Evolutionary conservation across 2,888 invertebrate species (phyloP).

Genomic region (Acanthosepion lycidas): DNA sequence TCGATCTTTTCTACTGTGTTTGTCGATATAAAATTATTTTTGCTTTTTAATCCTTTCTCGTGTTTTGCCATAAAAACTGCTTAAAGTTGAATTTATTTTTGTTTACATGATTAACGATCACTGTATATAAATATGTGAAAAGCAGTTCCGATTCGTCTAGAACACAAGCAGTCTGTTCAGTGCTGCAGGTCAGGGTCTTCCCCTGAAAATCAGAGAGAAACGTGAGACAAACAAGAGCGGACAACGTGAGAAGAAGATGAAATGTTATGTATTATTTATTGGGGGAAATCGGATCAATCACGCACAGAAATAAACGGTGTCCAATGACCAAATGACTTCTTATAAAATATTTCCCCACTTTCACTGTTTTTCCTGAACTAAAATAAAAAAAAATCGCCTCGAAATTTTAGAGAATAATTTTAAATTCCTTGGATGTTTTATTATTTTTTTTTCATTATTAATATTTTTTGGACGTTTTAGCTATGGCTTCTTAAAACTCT

Average conservation of each 20-base stretch:
- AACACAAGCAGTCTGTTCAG: background rate
- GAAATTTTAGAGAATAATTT: too few species aligned
- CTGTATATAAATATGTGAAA: background rate
- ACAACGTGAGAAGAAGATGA: conserved; percentile 18
- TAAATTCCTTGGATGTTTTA: too few species aligned
- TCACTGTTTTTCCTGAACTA: too few species aligned
- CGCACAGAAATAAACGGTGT: conserved; percentile 35
- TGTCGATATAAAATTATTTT: background rate
- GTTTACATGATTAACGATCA: background rate
- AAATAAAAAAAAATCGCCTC: too few species aligned
- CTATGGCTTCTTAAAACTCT: too few species aligned
- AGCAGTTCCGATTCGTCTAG: background rate
- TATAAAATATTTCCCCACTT: background rate
- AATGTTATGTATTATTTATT: background rate
- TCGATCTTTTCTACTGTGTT: background rate
- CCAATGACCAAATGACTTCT: conserved; percentile 4
- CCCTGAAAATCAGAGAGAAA: background rate
- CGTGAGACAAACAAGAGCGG: conserved; percentile 5
- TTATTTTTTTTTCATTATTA: too few species aligned
- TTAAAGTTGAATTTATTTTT: background rate
- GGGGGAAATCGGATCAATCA: background rate
- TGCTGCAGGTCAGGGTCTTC: background rate
- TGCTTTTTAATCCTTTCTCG: background rate
- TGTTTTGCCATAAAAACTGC: background rate
- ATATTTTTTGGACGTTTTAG: too few species aligned